A percentile compares a stretch with the other conserved stretches of the same genome.
These are phyloP conservation scores for Telmatherina bonti DNA, from an alignment of 2,797 vertebrate species.

Conservation along the genomic window DNA sequence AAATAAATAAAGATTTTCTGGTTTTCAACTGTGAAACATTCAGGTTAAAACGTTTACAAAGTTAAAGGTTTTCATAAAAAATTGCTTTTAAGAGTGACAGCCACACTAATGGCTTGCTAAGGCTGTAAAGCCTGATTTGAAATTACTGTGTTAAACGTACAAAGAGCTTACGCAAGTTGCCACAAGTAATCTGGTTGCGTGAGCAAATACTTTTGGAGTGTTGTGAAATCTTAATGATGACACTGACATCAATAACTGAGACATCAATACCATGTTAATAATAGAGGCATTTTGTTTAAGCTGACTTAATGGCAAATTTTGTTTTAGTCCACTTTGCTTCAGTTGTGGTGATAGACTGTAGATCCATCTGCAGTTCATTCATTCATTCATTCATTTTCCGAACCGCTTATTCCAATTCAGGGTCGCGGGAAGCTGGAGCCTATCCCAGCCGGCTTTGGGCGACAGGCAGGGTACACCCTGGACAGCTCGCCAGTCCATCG, in stretches of 20 bases:
- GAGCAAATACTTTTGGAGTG: neutral
- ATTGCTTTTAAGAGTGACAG: no score
- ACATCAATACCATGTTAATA: neutral
- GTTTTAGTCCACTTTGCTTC: neutral
- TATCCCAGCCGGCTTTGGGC: no score
- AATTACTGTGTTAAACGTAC: neutral
- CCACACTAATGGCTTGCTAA: neutral
- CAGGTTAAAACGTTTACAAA: neutral
- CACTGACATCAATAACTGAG: neutral
- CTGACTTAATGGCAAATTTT: no score
- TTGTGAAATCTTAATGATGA: neutral
- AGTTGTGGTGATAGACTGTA: neutral
- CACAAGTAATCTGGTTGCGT: neutral
- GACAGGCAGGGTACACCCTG: no score
- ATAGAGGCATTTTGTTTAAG: neutral
- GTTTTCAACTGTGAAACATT: neutral
- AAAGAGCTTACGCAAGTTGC: neutral
- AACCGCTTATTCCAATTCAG: no score
- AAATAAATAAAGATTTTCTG: neutral
- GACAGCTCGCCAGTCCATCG: no score
- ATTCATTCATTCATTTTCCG: no score
- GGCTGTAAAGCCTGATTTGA: neutral
- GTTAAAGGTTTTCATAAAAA: neutral
- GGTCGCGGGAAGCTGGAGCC: no score
- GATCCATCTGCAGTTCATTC: neutral